Conservation (phyloP, 1,140 invertebrate species). For the Arion vulgaris region DNA sequence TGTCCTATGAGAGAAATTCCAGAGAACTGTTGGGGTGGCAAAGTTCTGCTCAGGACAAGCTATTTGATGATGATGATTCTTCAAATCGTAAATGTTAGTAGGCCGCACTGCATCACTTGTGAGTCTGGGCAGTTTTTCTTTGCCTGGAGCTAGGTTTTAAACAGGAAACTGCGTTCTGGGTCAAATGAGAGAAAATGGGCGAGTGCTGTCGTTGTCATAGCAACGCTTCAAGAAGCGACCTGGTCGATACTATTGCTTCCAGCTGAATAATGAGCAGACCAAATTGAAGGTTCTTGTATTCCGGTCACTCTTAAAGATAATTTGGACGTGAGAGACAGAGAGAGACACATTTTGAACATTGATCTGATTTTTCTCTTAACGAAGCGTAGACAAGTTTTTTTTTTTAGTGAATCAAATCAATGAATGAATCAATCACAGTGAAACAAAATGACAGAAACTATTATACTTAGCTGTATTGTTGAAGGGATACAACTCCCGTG, state of each 20-base stretch:
- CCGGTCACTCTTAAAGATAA: neutral
- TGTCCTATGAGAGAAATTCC: too few species aligned
- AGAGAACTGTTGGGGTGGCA: too few species aligned
- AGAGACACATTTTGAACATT: neutral
- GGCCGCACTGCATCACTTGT: neutral
- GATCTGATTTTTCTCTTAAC: slow-evolving; percentile 30
- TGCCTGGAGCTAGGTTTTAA: neutral
- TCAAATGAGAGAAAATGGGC: neutral
- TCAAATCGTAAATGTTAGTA: too few species aligned
- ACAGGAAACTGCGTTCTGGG: neutral
- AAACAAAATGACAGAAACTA: too few species aligned
- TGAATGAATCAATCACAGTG: too few species aligned
- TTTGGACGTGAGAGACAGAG: slow-evolving; percentile 6
- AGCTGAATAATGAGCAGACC: slow-evolving; percentile 21
- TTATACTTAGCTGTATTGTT: too few species aligned
- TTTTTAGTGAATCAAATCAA: too few species aligned
- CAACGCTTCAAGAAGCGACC: slow-evolving; percentile 16
- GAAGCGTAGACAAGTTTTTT: too few species aligned
- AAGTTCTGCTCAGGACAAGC: too few species aligned
- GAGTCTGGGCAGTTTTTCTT: neutral
- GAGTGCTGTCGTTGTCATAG: slow-evolving; percentile 18
- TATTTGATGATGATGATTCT: too few species aligned
- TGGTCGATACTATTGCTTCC: slow-evolving; percentile 23
- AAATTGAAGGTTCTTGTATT: neutral
- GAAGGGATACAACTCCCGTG: too few species aligned